Percentiles rank a stretch among this genome's conserved stretches.
These are phyloP conservation scores for Amia ocellicauda DNA, from an alignment of 2,113 vertebrate species.

Conservation along the genomic window DNA sequence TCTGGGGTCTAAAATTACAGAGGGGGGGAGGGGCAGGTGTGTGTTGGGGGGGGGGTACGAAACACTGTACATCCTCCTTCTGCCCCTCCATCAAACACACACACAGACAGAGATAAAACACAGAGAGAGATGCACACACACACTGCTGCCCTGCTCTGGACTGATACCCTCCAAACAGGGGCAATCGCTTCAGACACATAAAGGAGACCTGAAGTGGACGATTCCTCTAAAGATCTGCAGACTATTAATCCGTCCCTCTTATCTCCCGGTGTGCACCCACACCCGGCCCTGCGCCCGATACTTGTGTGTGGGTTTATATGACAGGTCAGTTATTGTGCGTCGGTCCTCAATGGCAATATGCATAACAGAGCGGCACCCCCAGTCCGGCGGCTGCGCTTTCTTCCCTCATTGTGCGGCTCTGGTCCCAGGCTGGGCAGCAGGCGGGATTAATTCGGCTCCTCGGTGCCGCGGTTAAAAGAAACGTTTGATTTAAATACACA, in stretches of 20 bases:
- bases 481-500: not conserved
- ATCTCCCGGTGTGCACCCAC: slow-evolving; percentile 7
- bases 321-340: not conserved
- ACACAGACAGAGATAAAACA: not conserved
- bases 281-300: slow-evolving; percentile 9
- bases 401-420: too few species aligned
- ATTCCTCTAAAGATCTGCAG: not conserved
- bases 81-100: not conserved
- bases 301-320: not conserved
- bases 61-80: not conserved
- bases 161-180: too few species aligned
- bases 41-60: not conserved
- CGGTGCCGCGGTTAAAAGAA: not conserved
- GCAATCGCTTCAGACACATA: slow-evolving; percentile 2
- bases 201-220: slow-evolving; percentile 16
- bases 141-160: too few species aligned
- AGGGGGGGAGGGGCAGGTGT: slow-evolving; percentile 9
- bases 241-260: slow-evolving; percentile 8
- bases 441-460: too few species aligned
- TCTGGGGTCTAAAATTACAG: slow-evolving; percentile 16
- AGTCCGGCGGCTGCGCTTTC: not conserved
- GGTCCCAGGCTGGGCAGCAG: too few species aligned
- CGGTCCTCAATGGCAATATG: not conserved
- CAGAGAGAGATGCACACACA: not conserved
- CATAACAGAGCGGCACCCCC: not conserved